phyloP scores from a whole-genome alignment of 1,140 invertebrate species.

The Drosophila subobscura region DNA sequence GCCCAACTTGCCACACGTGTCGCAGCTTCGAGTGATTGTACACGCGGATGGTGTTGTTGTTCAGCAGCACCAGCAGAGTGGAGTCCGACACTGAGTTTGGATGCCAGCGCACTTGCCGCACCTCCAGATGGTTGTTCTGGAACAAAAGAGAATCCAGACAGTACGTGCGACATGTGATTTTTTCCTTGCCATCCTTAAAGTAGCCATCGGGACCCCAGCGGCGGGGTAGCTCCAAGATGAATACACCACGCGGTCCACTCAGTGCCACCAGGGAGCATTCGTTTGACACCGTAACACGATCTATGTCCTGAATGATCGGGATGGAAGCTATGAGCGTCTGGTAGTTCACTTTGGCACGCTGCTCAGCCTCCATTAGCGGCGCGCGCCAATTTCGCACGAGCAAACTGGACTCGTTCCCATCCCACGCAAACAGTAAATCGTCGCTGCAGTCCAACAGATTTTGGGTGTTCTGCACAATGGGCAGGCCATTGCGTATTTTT shows the following conservation, averaged over 20 bases:
- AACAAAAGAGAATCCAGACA: constrained; percentile 87
- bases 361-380: constrained; percentile 30
- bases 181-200: constrained; percentile 74
- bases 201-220: constrained; percentile 80
- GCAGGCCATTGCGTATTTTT: constrained; percentile 66
- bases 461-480: constrained; percentile 61
- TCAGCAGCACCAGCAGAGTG: constrained; percentile 91
- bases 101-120: constrained; percentile 91
- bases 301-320: constrained; percentile 74
- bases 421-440: constrained; percentile 78
- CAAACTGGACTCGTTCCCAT: constrained; percentile 57
- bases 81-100: constrained; percentile 90
- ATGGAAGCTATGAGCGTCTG: constrained; percentile 78
- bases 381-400: constrained; percentile 74
- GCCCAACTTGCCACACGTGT: constrained; percentile 82
- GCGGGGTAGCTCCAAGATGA: constrained; percentile 82
- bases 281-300: constrained; percentile 78
- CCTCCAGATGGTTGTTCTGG: constrained; percentile 85
- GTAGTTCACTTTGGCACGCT: constrained; percentile 27
- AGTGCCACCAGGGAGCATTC: constrained; percentile 78
- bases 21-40: constrained; percentile 84
- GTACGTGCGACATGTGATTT: constrained; percentile 84
- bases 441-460: constrained; percentile 80
- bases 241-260: constrained; percentile 76
- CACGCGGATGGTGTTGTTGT: constrained; percentile 91